Percentiles rank a stretch among this genome's conserved stretches.
Evolutionary conservation across 2,113 vertebrate genomes (phyloP).

Genomic region (Colistium nudipinnis): DNA sequence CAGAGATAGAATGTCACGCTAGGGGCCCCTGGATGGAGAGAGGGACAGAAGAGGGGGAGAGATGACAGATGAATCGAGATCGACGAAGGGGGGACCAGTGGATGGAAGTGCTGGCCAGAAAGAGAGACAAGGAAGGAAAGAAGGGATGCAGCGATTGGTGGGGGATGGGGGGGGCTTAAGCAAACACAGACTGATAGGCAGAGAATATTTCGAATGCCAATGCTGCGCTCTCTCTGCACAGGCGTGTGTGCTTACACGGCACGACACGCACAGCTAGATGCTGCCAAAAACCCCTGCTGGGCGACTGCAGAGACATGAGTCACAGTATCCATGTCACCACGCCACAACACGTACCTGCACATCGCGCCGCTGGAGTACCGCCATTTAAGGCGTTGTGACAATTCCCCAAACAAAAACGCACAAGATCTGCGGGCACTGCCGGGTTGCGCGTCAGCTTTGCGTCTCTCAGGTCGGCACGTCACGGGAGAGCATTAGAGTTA

Average conservation of each 20-base stretch:
- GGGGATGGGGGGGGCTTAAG: conserved; percentile 50
- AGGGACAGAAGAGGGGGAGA: conserved; percentile 40
- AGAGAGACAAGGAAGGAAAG: conserved; percentile 68
- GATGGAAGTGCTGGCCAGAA: conserved; percentile 65
- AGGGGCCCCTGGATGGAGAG: conserved; percentile 62
- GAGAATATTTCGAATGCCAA: conserved; percentile 68
- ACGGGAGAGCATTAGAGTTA: conserved; percentile 53
- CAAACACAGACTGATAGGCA: conserved; percentile 62
- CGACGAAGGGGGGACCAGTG: conserved; percentile 69
- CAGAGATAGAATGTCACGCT: conserved; percentile 81
- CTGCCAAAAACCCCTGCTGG: conserved; percentile 65
- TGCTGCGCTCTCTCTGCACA: conserved; percentile 36
- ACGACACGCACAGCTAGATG: conserved; percentile 27
- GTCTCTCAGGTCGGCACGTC: conserved; percentile 56
- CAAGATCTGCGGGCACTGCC: conserved; percentile 47
- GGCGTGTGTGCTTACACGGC: conserved; percentile 59
- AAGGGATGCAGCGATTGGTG: conserved; percentile 58
- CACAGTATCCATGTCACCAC: conserved; percentile 64
- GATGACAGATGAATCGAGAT: conserved; percentile 71
- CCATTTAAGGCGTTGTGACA: conserved; percentile 62
- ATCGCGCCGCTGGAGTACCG: conserved; percentile 58
- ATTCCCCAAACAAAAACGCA: conserved; percentile 55
- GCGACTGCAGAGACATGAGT: conserved; percentile 70
- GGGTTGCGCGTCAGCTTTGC: conserved; percentile 46
- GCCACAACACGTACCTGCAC: conserved; percentile 68